Conservation (phyloP, 2,113 vertebrate genomes). For the Parus major region DNA sequence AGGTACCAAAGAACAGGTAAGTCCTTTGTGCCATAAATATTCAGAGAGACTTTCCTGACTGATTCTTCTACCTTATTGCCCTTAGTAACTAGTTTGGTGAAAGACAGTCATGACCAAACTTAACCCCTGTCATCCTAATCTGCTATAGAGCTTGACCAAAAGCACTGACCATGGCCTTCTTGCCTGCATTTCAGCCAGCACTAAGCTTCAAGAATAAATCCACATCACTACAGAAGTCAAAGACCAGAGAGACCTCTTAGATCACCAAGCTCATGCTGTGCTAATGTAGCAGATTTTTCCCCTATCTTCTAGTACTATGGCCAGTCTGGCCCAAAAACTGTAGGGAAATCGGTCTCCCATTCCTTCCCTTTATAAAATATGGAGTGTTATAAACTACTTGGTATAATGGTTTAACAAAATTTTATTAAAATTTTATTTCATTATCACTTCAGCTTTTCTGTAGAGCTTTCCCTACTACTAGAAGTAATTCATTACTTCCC, state of each 20-base stretch:
- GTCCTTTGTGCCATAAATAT: background rate
- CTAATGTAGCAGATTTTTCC: background rate
- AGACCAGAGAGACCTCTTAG: background rate
- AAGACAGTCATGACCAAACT: background rate
- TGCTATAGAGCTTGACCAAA: background rate
- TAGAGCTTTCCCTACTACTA: background rate
- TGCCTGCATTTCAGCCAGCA: background rate
- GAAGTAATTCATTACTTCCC: background rate
- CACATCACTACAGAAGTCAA: background rate
- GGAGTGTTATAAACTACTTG: background rate
- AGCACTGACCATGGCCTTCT: background rate
- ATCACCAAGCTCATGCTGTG: background rate
- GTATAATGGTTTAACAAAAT: background rate
- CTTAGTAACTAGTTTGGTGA: background rate
- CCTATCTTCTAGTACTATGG: background rate
- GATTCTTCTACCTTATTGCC: background rate
- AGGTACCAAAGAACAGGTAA: background rate
- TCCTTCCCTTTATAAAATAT: background rate
- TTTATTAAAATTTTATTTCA: background rate
- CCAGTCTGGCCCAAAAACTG: background rate
- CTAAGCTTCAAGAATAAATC: background rate
- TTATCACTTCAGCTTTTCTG: background rate
- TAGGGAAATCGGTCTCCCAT: background rate
- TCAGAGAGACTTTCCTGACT: background rate
- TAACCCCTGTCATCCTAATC: constrained; percentile 2